Conservation (phyloP, 2,113 vertebrate species). For the Odontophorus gujanensis region DNA sequence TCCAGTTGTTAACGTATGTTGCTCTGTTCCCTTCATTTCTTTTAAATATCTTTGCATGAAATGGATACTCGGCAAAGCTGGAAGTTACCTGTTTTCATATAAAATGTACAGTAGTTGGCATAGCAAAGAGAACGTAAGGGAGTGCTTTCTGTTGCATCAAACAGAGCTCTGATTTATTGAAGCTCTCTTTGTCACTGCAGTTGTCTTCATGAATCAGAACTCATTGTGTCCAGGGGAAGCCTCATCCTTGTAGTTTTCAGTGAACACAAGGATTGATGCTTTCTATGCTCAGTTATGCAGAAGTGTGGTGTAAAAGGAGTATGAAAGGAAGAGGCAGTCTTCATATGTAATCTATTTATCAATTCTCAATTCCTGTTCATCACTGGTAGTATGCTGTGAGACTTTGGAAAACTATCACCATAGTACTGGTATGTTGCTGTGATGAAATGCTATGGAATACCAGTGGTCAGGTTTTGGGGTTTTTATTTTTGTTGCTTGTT, state of each 20-base stretch:
- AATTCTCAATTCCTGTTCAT: background rate
- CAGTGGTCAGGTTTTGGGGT: background rate
- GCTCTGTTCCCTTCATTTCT: background rate
- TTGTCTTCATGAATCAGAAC: background rate
- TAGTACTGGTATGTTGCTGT: background rate
- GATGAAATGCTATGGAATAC: background rate
- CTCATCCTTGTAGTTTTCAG: background rate
- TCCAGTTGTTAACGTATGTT: background rate
- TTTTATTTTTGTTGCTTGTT: background rate
- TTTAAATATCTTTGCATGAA: background rate
- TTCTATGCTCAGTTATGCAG: background rate
- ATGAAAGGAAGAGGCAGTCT: background rate
- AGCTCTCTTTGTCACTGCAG: background rate
- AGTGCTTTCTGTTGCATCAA: background rate
- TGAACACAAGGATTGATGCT: background rate
- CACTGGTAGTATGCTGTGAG: background rate
- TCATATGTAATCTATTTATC: background rate
- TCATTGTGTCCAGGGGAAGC: rapidly evolving
- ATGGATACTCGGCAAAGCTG: background rate
- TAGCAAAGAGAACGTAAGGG: background rate
- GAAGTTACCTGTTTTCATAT: background rate
- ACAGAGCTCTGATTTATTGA: background rate
- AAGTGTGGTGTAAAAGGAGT: background rate
- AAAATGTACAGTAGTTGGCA: background rate
- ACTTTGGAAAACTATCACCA: background rate